Percentiles rank a stretch among this genome's conserved stretches.
Evolutionary conservation across 2,888 invertebrate species (phyloP).

Genomic region (Leucophenga montana): DNA sequence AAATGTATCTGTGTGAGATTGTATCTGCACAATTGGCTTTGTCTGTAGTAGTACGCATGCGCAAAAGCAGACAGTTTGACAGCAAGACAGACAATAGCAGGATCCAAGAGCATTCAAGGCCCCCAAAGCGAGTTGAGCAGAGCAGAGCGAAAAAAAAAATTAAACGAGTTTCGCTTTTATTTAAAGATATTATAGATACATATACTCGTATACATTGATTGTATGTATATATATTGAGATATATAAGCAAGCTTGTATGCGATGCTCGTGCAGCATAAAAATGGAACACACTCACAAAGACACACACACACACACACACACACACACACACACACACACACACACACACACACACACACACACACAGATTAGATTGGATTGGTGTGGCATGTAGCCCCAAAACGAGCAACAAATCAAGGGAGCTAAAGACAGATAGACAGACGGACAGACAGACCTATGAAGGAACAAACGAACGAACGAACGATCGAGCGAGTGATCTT

Average conservation of each 20-base stretch:
- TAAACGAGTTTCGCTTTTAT: constrained; percentile 66
- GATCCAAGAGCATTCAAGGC: constrained; percentile 62
- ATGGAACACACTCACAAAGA: constrained; percentile 59
- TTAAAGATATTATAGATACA: constrained; percentile 40
- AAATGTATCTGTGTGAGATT: background rate
- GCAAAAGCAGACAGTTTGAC: constrained; percentile 28
- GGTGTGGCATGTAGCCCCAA: no score
- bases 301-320: background rate
- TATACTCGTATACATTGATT: constrained; percentile 34
- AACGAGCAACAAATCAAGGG: no score
- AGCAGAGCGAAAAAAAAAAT: constrained; percentile 30
- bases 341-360: no score
- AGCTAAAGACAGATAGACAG: no score
- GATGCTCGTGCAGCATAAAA: constrained; percentile 62
- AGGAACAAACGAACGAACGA: background rate
- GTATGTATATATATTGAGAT: constrained; percentile 35
- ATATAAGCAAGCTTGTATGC: constrained; percentile 33
- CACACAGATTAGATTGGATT: no score
- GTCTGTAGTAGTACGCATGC: constrained; percentile 38
- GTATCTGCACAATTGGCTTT: background rate
- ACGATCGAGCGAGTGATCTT: constrained; percentile 34
- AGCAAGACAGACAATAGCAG: constrained; percentile 51
- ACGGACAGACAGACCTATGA: no score
- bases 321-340: no score
- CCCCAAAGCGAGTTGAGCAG: constrained; percentile 47